phyloP scores from a whole-genome alignment of 2,113 vertebrate species.

The Cebus imitator region DNA sequence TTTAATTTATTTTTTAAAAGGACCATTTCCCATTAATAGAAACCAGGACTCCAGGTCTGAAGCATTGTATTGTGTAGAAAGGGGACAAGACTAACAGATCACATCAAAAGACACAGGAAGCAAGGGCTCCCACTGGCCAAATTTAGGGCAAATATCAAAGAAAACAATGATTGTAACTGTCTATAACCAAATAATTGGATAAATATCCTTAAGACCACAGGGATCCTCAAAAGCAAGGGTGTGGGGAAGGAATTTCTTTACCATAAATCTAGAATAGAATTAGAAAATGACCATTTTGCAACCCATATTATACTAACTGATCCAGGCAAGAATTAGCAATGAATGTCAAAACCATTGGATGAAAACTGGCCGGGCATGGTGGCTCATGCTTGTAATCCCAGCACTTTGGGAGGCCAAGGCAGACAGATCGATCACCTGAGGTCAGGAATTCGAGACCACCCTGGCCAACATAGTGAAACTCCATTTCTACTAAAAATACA shows the following conservation, averaged over 20 bases:
- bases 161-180: not conserved
- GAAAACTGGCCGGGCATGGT: not conserved
- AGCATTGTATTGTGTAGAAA: not conserved
- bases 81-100: not conserved
- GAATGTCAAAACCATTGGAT: not conserved
- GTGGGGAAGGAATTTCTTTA: not conserved
- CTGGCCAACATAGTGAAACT: not conserved
- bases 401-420: too few relatives aligned
- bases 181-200: not conserved
- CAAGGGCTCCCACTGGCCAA: not conserved
- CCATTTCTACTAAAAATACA: too few relatives aligned
- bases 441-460: too few relatives aligned
- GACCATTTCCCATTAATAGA: too few relatives aligned
- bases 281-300: constrained; percentile 34
- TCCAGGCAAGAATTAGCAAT: not conserved
- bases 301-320: not conserved
- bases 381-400: not conserved
- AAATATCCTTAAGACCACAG: not conserved
- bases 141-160: not conserved
- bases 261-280: not conserved
- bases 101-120: not conserved
- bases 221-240: not conserved
- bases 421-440: too few relatives aligned
- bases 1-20: too few relatives aligned
- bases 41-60: not conserved